phyloP scores from a whole-genome alignment of 2,888 invertebrate genomes.

The Hyposoter dolosus region DNA sequence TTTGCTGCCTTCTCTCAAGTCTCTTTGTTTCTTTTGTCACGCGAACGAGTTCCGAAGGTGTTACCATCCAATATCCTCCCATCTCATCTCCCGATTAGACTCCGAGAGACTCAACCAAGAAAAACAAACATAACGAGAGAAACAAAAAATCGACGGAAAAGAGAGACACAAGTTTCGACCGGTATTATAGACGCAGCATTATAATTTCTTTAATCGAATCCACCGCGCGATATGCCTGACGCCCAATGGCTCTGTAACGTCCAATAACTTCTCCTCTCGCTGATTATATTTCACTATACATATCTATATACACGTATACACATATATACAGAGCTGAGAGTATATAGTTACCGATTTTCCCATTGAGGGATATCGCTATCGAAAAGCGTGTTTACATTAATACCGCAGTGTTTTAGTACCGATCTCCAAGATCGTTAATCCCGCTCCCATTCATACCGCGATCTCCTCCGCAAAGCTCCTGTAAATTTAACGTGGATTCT shows the following conservation, averaged over 20 bases:
- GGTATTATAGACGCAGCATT: conserved; percentile 39
- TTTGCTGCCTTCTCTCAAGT: conserved; percentile 54
- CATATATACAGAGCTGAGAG: neutral
- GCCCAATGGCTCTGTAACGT: conserved; percentile 47
- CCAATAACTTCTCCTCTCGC: conserved; percentile 23
- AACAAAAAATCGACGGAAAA: conserved; percentile 17
- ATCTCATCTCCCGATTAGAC: conserved; percentile 64
- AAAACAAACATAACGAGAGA: conserved; percentile 24
- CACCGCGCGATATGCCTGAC: conserved; percentile 42
- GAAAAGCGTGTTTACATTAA: conserved; percentile 84
- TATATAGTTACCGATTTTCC: conserved; percentile 43
- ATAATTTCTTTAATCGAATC: conserved; percentile 42
- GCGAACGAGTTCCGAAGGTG: conserved; percentile 72
- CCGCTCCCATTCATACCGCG: conserved; percentile 74
- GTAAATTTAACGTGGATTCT: conserved; percentile 13
- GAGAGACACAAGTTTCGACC: conserved; percentile 18
- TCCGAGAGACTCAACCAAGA: conserved; percentile 45
- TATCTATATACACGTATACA: neutral
- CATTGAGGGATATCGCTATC: conserved; percentile 82
- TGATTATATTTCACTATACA: neutral
- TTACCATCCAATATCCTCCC: conserved; percentile 71
- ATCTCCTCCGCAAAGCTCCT: conserved; percentile 12
- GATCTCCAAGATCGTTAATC: conserved; percentile 83
- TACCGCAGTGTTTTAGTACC: conserved; percentile 84
- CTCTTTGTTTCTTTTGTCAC: conserved; percentile 55